A percentile compares a stretch with the other conserved stretches of the same genome.
Conservation (phyloP, 2,797 vertebrate genomes). For the Serranus cabrilla region DNA sequence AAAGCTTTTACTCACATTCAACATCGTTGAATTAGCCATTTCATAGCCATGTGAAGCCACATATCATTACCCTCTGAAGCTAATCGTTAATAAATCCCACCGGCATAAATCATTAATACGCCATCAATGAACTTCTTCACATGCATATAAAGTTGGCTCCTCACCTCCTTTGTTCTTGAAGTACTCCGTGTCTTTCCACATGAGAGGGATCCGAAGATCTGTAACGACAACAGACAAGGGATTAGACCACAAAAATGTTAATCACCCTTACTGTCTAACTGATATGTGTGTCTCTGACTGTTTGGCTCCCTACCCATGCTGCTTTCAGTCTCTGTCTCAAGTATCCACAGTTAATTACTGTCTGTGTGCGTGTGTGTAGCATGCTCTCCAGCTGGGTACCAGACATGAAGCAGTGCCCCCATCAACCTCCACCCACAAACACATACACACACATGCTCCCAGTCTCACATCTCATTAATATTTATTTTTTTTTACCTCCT, state of each 20-base stretch:
- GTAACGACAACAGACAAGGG: conserved; percentile 61
- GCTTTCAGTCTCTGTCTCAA: conserved; percentile 27
- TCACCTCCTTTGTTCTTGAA: conserved; percentile 98
- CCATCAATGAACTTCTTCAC: conserved; percentile 35
- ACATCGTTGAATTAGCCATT: conserved; percentile 15
- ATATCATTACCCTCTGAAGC: neutral
- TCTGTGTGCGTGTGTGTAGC: conserved; percentile 15
- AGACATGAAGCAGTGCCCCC: conserved; percentile 27
- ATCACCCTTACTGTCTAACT: conserved; percentile 35
- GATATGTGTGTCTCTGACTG: conserved; percentile 11
- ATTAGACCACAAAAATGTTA: conserved; percentile 65
- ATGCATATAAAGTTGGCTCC: conserved; percentile 29
- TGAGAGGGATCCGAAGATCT: conserved; percentile 96
- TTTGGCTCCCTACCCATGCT: neutral
- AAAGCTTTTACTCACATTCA: conserved; percentile 16
- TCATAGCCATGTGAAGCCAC: neutral
- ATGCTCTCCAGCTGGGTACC: conserved; percentile 45
- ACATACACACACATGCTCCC: conserved; percentile 3
- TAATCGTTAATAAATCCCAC: conserved; percentile 49
- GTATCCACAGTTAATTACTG: conserved; percentile 31
- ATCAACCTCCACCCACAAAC: conserved; percentile 9
- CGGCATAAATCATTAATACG: conserved; percentile 51
- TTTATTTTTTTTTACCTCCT: conserved; percentile 29
- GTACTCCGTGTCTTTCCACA: conserved; percentile 99
- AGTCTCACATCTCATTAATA: conserved; percentile 26